A percentile compares a stretch with the other conserved stretches of the same genome.
These are phyloP conservation scores for Yoshiicerus persimilis DNA, from an alignment of 1,140 invertebrate genomes.

Conservation along the genomic window DNA sequence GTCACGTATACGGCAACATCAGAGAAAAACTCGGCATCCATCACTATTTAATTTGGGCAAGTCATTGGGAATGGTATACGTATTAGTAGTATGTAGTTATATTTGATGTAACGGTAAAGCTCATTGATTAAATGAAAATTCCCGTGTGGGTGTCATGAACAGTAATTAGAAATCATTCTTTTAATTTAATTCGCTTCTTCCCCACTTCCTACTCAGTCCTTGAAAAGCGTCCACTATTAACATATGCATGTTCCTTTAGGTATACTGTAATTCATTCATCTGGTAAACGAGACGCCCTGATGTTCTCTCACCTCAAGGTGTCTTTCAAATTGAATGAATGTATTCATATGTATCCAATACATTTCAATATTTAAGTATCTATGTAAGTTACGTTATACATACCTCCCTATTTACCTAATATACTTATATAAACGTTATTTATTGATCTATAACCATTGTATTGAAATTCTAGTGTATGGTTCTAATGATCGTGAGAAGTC, in stretches of 20 bases:
- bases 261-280: neutral
- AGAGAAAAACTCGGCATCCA: neutral
- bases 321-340: neutral
- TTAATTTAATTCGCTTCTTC: constrained; percentile 11
- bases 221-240: neutral
- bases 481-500: neutral
- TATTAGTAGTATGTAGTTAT: neutral
- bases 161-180: neutral
- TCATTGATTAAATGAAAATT: neutral
- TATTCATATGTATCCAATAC: neutral
- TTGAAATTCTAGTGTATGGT: neutral
- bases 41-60: neutral
- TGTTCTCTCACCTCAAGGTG: constrained; percentile 2
- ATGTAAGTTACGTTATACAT: neutral
- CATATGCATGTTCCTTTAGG: neutral
- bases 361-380: neutral
- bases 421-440: neutral
- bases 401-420: neutral
- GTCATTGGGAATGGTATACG: no score
- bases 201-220: neutral
- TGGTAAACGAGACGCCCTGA: neutral
- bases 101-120: neutral
- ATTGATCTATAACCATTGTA: neutral
- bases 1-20: neutral
- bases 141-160: neutral